Evolutionary conservation across 2,113 vertebrate species (phyloP).

Genomic region (Daubentonia madagascariensis): DNA sequence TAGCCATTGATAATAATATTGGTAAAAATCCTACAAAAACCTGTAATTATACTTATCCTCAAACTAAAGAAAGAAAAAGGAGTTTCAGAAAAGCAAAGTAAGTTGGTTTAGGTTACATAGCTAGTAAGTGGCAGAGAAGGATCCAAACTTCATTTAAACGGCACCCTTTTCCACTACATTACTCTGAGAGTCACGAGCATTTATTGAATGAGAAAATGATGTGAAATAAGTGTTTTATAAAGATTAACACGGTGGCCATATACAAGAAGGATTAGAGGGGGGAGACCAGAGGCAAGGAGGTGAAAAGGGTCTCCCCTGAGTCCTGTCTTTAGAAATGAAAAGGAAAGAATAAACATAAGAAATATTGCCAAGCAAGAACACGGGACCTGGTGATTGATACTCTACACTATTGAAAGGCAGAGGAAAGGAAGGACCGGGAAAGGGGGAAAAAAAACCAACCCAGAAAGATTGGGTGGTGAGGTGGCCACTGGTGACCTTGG

Average conservation of each 20-base stretch:
- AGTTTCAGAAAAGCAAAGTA: not conserved
- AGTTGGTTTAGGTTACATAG: not conserved
- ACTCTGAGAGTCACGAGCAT: not conserved
- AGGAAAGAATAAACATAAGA: not conserved
- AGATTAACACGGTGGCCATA: not conserved
- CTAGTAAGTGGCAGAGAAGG: not conserved
- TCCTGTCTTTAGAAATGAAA: not conserved
- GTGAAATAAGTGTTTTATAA: not conserved
- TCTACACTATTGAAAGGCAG: not conserved
- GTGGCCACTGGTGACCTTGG: not conserved
- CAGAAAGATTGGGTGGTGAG: not conserved
- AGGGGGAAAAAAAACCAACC: not conserved
- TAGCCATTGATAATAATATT: not conserved
- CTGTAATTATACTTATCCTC: not conserved
- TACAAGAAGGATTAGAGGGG: not conserved
- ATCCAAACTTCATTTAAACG: not conserved
- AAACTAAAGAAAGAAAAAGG: not conserved
- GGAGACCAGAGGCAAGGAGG: not conserved
- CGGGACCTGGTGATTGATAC: not conserved
- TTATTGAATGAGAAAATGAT: not conserved
- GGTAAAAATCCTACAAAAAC: not conserved
- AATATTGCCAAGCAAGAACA: not conserved
- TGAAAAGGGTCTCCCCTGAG: not conserved
- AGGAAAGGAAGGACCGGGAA: not conserved
- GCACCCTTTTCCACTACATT: not conserved